phyloP scores from a whole-genome alignment of 2,888 invertebrate genomes.

The Schizotus pectinicornis region DNA sequence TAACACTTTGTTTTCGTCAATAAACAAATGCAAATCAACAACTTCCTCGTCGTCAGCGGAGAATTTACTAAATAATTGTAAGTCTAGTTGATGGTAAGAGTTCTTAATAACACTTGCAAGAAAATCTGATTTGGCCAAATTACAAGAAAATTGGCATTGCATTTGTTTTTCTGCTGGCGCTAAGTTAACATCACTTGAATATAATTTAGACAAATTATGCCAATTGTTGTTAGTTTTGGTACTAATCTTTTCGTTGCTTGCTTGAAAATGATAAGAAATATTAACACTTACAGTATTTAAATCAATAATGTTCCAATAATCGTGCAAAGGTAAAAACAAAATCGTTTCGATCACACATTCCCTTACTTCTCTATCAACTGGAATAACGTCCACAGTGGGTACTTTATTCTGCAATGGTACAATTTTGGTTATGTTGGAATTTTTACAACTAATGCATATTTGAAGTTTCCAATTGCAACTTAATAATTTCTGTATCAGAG shows the following conservation, averaged over 20 bases:
- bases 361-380: conserved; percentile 40
- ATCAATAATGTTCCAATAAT: conserved; percentile 38
- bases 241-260: conserved; percentile 26
- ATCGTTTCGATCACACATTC: conserved; percentile 38
- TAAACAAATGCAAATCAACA: not conserved
- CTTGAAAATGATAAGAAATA: conserved; percentile 51
- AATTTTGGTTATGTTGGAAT: conserved; percentile 30
- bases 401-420: conserved; percentile 31
- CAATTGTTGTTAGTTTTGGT: conserved; percentile 23
- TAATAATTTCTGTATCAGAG: conserved; percentile 44
- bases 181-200: conserved; percentile 8
- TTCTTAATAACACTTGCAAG: conserved; percentile 45
- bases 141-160: conserved; percentile 40
- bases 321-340: conserved; percentile 38
- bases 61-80: conserved; percentile 41
- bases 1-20: not conserved
- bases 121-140: conserved; percentile 37
- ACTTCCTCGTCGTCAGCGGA: conserved; percentile 27
- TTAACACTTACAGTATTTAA: conserved; percentile 43
- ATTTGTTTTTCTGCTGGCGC: conserved; percentile 5
- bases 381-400: conserved; percentile 24
- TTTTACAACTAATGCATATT: conserved; percentile 35
- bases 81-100: conserved; percentile 46
- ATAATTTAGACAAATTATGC: conserved; percentile 35
- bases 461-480: conserved; percentile 43